Base-by-base conservation (phyloP, 2,888 invertebrate genomes). In the Drosophila anomelani region DNA sequence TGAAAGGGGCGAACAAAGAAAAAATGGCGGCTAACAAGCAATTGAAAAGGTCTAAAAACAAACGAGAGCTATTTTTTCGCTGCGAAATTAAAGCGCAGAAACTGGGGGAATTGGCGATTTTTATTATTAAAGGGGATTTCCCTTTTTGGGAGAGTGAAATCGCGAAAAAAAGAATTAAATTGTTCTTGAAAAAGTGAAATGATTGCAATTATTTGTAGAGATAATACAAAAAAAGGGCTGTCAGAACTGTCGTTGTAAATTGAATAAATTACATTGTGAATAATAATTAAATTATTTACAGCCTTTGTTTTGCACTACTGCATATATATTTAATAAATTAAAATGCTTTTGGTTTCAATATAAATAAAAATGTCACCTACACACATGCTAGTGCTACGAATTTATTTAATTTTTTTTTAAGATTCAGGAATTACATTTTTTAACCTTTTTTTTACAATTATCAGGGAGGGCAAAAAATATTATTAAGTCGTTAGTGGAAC, bases 11-110 rank as follows among this genome's bases (percentile, higher is more conserved):
- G 64, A 49, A 54, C 43, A 43, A 75, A 59, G 59, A 73, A 82
- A 82, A 85, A 74, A 69, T 55, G 57, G 58, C 67, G 59, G 62
- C 67, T 85, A 77, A 68, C 69, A 85, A 77, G 76, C 72, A 64
- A 85, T 73, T 75, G 56, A 55, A 58, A 54, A 60, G 64, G 62
- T 47, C 53, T 54, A 26, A 70, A 78, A 78, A 61, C 13, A 77
- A 80, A 80, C 58, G 71, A 56, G 58, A 63, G 75, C 68, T 29
- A 8, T 17, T 47, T 72, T 82, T 72, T 82, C 46, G 43, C 38
- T 26, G 53, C 51, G 57, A 66, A 80, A 80, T 59, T 34, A 47
- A 69, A 57, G 51, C 32, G 15, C 32, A 36, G 32, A 47, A 68
- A 17, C 9, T 1, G 49, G 44, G 41, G 15, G 32, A 55, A 49